phyloP scores from a whole-genome alignment of 2,888 invertebrate species.

The Odontocerum albicorne region DNA sequence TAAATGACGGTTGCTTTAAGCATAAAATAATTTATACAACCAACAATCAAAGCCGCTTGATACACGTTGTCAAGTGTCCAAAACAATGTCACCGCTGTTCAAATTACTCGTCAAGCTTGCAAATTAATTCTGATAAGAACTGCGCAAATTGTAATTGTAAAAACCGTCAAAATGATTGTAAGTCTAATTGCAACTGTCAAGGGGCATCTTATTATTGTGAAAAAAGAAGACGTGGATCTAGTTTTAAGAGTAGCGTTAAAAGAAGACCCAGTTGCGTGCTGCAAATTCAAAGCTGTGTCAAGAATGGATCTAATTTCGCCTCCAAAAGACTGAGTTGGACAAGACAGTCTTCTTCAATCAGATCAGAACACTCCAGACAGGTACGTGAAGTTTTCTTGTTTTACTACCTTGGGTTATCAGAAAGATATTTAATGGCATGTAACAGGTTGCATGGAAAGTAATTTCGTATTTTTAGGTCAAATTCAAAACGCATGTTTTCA shows the following conservation, averaged over 20 bases:
- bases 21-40: not conserved
- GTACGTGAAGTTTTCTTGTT: no score
- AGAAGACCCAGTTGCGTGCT: not conserved
- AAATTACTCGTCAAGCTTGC: not conserved
- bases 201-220: no score
- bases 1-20: not conserved
- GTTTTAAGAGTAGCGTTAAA: not conserved
- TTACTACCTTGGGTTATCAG: no score
- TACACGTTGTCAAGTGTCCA: slow-evolving; percentile 14
- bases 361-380: slow-evolving; percentile 20
- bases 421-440: no score
- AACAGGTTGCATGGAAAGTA: no score
- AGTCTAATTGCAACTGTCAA: not conserved
- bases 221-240: not conserved
- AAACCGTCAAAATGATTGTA: not conserved
- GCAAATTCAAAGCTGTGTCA: not conserved
- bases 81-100: slow-evolving; percentile 6
- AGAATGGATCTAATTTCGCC: slow-evolving; percentile 3
- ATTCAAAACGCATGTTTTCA: no score
- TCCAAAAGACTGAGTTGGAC: slow-evolving; percentile 4
- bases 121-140: not conserved
- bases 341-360: slow-evolving; percentile 19
- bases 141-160: not conserved
- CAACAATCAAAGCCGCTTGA: slow-evolving; percentile 2
- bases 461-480: no score